phyloP scores from a whole-genome alignment of 2,797 vertebrate species.

The Danio albolineatus region DNA sequence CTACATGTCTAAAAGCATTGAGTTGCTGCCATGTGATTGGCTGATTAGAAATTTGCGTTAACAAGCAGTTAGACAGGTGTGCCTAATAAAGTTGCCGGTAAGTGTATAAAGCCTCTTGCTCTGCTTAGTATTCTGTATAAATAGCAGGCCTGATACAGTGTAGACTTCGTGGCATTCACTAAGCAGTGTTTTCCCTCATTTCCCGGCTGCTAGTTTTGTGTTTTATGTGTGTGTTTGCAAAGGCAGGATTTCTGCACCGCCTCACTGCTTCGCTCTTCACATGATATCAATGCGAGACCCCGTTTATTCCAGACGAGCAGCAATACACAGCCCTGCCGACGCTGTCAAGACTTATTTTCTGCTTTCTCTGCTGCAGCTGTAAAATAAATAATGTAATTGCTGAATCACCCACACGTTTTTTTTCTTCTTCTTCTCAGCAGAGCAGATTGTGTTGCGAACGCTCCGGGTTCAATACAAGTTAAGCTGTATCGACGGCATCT shows the following conservation, averaged over 20 bases:
- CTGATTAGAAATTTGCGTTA: too few species aligned
- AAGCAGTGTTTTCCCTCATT: not conserved
- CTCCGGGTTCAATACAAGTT: constrained; percentile 3
- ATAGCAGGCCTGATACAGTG: not conserved
- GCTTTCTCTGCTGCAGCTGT: constrained; percentile 25
- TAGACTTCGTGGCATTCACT: not conserved
- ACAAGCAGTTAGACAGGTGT: too few species aligned
- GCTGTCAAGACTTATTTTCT: constrained; percentile 25
- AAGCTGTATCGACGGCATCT: constrained; percentile 16
- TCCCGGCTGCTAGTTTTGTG: not conserved
- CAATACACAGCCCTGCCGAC: not conserved
- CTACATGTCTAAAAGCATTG: too few species aligned
- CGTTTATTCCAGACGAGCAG: constrained; percentile 27
- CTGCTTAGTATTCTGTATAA: not conserved
- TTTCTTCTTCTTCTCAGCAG: not conserved
- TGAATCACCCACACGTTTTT: constrained; percentile 11
- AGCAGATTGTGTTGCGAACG: constrained; percentile 1
- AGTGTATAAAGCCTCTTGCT: not conserved
- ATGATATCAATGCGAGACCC: constrained; percentile 14
- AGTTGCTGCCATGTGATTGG: too few species aligned
- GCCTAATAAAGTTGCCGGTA: too few species aligned
- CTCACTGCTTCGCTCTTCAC: constrained; percentile 12
- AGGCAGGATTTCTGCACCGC: constrained; percentile 8
- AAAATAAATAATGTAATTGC: constrained; percentile 26
- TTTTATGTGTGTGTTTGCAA: not conserved